Base-by-base conservation (phyloP, 2,797 vertebrate genomes). In the Epinephelus malabaricus region DNA sequence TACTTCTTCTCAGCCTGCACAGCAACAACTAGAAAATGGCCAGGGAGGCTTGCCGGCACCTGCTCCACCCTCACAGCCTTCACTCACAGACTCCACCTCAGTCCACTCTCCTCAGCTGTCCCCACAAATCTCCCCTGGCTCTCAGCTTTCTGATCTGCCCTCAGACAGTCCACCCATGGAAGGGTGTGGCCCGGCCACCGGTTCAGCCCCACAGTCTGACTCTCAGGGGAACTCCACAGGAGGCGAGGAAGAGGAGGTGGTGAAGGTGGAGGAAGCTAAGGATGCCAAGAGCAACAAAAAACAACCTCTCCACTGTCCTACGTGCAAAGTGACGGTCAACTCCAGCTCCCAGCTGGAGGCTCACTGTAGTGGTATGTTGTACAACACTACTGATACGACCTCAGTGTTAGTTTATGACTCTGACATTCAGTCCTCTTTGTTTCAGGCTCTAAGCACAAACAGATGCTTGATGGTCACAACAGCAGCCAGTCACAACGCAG, bases 271-370 rank as follows among this genome's bases (percentile, higher is more conserved):
- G 4, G 90, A 92, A 50, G 65, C 59, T 0, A 88, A 88, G 50
- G 92, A 94, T 67, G 93, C 91, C 53, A 97, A 96, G 91, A 88
- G 79, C 79, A 85, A 73, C 90, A 93, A 86, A 90, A 95, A 96
- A 76, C 93, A 96, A 76, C 93, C 95, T 61, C 94, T 99, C 62
- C 98, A 98, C 90, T 99, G 98, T 82, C 95, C 97, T 55, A 96
- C 96, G 1, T 99, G 98, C 93, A 99, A 99, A 94, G 97, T 99
- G 93, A 99, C 97, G 0, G 97, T 99, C 87, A 99, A 99, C 92
- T 99, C 98, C 0, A 90, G 94, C 82, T 98, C 96, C 53, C 98
- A 99, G 92, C 92, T 99, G 85, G 97, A 99, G 80, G 97, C 98
- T 85, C 98, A 99, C 90, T 99, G 87, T 70, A 93, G 91, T 23